Conservation (phyloP, 2,797 vertebrate species). For the Chlorospingus semifuscus region DNA sequence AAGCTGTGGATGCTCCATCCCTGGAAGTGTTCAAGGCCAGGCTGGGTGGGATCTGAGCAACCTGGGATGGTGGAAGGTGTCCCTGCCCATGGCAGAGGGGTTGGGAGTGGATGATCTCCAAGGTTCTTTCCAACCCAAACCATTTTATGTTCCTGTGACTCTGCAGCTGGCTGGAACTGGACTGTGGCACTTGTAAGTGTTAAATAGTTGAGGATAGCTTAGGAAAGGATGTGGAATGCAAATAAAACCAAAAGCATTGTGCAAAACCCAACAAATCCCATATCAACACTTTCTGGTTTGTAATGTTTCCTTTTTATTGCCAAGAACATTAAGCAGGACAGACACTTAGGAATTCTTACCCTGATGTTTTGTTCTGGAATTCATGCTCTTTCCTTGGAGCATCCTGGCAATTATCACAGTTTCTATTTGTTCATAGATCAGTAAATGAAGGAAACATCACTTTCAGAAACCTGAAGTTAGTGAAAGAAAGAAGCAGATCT, state of each 20-base stretch:
- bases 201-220: background rate
- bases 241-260: background rate
- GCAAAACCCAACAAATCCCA: background rate
- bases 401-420: background rate
- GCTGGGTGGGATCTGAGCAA: background rate
- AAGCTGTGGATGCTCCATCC: background rate
- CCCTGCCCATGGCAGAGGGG: rapidly evolving
- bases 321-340: background rate
- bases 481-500: background rate
- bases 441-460: background rate
- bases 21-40: too few species aligned
- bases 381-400: background rate
- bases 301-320: background rate
- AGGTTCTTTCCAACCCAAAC: background rate
- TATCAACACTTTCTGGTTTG: background rate
- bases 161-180: background rate
- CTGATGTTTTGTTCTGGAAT: background rate
- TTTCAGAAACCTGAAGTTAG: background rate
- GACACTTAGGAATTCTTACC: background rate
- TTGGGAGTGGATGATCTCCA: background rate
- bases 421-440: background rate
- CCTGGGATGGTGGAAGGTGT: rapidly evolving
- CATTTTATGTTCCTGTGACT: background rate
- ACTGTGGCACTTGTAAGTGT: background rate
- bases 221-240: background rate